Base-by-base conservation (phyloP, 2,113 vertebrate genomes). In the Proterorhinus semilunaris region DNA sequence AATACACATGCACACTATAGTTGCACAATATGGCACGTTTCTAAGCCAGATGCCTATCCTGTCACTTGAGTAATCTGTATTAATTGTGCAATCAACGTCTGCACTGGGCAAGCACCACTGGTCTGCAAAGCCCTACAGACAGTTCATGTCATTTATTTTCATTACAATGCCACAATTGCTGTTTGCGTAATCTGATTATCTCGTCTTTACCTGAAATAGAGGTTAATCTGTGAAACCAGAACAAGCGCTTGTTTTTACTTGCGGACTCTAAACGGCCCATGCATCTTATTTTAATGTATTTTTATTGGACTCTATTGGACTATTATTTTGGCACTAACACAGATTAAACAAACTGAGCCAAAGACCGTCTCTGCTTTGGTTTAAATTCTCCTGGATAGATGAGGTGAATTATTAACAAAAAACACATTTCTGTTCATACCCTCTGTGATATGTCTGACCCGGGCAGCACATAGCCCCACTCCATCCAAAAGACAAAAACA, bases 381-480 rank as follows among this genome's bases (percentile, higher is more conserved):
- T 68, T 72, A 71, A 51, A 68, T 53, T 76, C 75, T 50, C 62
- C 86, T 77, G 80, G 80, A 69, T 64, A 48, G 66, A 76, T 84
- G 79, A 85, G 85, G 74, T 84, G 87, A 86, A 78, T 84, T 78
- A 86, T 83, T 88, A 88, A 92, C 74, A 86, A 71, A 82, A 91
- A 91, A 79, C 91, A 92, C 82, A 88, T 89, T 91, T 87, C 67
- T 79, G 79, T 75, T 74, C 81, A 45, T 62, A 53, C 59, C 78
- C 72, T 72, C 50, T 42, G 83, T 86, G 81, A 89, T 88, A 79
- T 79, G 87, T 88, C 71, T 67, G 68, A 73, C 49, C 82, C 89
- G 91, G 87, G 87, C 89, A 84, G 73, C 50, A 64, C 77, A 66
- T 76, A 36, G 10, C 27, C 76, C 71, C 13, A 43, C 68, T 70